Evolutionary conservation across 2,888 invertebrate genomes (phyloP).

Genomic region (Tethea ocularis): DNA sequence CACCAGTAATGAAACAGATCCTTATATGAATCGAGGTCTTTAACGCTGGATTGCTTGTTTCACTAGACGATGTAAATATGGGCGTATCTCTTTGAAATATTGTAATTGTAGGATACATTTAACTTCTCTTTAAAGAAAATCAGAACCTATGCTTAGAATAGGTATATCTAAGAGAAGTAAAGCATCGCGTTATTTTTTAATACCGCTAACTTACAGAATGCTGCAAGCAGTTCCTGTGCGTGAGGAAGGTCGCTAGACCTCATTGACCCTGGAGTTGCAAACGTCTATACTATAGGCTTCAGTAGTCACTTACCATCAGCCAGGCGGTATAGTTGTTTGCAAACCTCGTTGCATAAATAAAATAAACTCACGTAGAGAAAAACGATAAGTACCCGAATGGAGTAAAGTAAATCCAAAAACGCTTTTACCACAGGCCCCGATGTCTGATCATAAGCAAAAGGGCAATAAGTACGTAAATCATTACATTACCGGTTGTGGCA

Average conservation of each 20-base stretch:
- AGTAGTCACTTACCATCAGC: too few species aligned
- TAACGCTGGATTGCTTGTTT: conserved; percentile 24
- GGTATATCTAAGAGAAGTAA: too few species aligned
- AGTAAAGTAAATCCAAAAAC: background rate
- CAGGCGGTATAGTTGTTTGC: too few species aligned
- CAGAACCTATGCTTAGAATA: background rate
- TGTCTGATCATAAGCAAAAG: background rate
- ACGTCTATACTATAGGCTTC: too few species aligned
- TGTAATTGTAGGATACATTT: background rate
- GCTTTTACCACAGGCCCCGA: background rate
- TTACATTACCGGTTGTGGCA: conserved; percentile 9
- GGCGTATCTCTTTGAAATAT: background rate
- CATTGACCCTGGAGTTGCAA: too few species aligned
- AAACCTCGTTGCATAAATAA: too few species aligned
- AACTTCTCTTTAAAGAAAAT: background rate
- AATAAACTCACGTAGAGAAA: too few species aligned
- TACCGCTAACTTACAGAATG: too few species aligned
- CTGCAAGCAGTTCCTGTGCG: too few species aligned
- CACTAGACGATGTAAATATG: background rate
- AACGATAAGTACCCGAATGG: background rate
- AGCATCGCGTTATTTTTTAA: too few species aligned
- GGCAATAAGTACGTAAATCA: conserved; percentile 2
- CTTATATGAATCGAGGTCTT: conserved; percentile 43
- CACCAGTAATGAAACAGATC: conserved; percentile 55
- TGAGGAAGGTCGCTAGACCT: too few species aligned